A percentile compares a stretch with the other conserved stretches of the same genome.
Evolutionary conservation across 2,113 vertebrate genomes (phyloP).

Genomic region (Amphiprion ocellaris): DNA sequence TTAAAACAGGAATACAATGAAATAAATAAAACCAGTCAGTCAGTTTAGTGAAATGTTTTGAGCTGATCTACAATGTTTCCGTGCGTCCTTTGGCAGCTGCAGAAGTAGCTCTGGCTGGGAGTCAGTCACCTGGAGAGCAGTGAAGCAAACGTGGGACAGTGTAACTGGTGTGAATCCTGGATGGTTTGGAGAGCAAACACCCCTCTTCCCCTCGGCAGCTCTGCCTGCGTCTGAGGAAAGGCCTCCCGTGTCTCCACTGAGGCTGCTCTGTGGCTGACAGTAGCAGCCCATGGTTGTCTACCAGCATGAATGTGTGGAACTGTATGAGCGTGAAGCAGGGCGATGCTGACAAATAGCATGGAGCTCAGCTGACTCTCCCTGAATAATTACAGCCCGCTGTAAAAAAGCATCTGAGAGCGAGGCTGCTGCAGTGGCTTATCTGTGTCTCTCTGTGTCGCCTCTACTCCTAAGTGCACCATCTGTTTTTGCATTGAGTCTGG

Average conservation of each 20-base stretch:
- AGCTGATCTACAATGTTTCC: neutral
- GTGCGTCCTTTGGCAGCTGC: neutral
- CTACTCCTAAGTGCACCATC: slow-evolving; percentile 67
- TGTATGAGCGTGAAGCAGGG: slow-evolving; percentile 48
- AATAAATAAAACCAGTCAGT: neutral
- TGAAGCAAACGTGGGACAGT: neutral
- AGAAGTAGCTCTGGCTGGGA: neutral
- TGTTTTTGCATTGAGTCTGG: slow-evolving; percentile 61
- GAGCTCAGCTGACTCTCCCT: slow-evolving; percentile 59
- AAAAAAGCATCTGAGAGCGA: slow-evolving; percentile 32
- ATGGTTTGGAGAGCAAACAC: slow-evolving; percentile 13
- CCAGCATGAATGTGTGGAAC: slow-evolving; percentile 43
- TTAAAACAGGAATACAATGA: neutral
- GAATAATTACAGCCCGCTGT: slow-evolving; percentile 66
- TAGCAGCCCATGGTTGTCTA: slow-evolving; percentile 39
- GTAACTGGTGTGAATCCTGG: slow-evolving; percentile 6
- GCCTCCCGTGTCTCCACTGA: slow-evolving; percentile 12
- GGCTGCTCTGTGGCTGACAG: slow-evolving; percentile 37
- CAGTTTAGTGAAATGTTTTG: neutral
- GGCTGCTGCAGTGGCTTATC: slow-evolving; percentile 63
- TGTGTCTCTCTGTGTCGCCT: slow-evolving; percentile 62
- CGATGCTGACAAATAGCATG: slow-evolving; percentile 54
- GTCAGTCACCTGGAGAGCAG: slow-evolving; percentile 1
- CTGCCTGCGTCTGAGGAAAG: slow-evolving; percentile 1
- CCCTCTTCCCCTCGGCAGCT: neutral